Evolutionary conservation across 2,888 invertebrate genomes (phyloP).

Genomic region (Melolontha melolontha): DNA sequence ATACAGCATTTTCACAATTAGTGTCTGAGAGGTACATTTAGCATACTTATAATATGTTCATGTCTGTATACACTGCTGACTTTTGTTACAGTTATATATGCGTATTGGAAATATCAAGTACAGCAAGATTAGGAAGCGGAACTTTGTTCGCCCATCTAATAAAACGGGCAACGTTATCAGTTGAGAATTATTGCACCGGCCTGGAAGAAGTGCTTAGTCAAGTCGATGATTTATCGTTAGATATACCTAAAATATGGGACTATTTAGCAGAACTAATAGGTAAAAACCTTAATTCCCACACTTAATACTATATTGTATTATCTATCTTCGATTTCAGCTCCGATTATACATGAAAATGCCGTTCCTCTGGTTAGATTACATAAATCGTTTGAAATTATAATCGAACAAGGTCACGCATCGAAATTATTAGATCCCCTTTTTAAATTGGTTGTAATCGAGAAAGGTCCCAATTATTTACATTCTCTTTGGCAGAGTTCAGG

Average conservation of each 20-base stretch:
- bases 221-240: slow-evolving; percentile 82
- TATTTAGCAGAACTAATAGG: slow-evolving; percentile 81
- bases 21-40: slow-evolving; percentile 57
- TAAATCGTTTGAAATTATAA: slow-evolving; percentile 54
- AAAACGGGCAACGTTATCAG: slow-evolving; percentile 64
- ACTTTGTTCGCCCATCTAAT: slow-evolving; percentile 69
- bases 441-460: slow-evolving; percentile 70
- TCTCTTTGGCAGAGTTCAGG: slow-evolving; percentile 69
- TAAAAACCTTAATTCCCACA: slow-evolving; percentile 53
- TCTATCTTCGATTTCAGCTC: slow-evolving; percentile 62
- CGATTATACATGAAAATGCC: slow-evolving; percentile 67
- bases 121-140: slow-evolving; percentile 66
- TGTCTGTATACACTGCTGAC: background rate
- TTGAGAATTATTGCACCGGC: slow-evolving; percentile 67
- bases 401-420: slow-evolving; percentile 58
- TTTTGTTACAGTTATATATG: slow-evolving; percentile 57
- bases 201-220: slow-evolving; percentile 74
- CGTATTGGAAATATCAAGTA: slow-evolving; percentile 65
- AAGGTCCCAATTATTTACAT: slow-evolving; percentile 69
- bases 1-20: slow-evolving; percentile 53
- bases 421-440: slow-evolving; percentile 72
- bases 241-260: slow-evolving; percentile 87
- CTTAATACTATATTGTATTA: slow-evolving; percentile 3
- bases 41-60: background rate
- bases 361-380: slow-evolving; percentile 63